Percentiles rank a stretch among this genome's conserved stretches.
Evolutionary conservation across 2,113 vertebrate genomes (phyloP).

Genomic region (Mohoua ochrocephala): DNA sequence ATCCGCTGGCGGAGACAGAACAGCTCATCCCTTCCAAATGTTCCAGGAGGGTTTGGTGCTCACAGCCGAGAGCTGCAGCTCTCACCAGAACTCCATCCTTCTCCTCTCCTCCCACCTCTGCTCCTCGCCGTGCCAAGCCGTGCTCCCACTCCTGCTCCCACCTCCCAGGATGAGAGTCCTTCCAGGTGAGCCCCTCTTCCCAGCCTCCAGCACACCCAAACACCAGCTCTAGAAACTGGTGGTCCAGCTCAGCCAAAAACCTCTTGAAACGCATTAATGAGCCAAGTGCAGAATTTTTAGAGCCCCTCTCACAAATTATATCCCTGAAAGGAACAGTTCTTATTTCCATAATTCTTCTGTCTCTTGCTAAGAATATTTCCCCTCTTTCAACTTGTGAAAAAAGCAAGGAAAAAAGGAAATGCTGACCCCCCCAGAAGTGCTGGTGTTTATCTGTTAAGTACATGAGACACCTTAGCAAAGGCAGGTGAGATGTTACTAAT

Average conservation of each 20-base stretch:
- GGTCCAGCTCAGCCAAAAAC: background rate
- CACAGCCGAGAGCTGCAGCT: background rate
- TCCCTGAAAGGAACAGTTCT: accelerated
- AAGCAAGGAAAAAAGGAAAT: background rate
- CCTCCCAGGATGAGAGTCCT: background rate
- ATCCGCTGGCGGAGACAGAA: background rate
- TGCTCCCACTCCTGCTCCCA: background rate
- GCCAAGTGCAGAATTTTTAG: background rate
- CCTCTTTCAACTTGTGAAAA: background rate
- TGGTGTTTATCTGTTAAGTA: background rate
- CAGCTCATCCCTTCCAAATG: background rate
- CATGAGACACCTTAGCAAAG: background rate
- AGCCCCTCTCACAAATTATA: no score
- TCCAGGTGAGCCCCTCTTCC: background rate
- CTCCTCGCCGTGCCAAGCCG: background rate
- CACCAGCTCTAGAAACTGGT: background rate
- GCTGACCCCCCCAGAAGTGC: background rate
- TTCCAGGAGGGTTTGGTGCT: background rate
- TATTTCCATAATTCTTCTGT: background rate
- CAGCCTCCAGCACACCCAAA: background rate
- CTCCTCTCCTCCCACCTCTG: background rate
- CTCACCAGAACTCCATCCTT: background rate
- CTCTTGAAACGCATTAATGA: background rate
- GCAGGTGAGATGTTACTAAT: background rate
- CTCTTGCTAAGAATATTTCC: background rate